Evolutionary conservation across 2,797 vertebrate species (phyloP), one percentile per base, ranked within the genome.

Genomic region (Cyclura pinguis): DNA sequence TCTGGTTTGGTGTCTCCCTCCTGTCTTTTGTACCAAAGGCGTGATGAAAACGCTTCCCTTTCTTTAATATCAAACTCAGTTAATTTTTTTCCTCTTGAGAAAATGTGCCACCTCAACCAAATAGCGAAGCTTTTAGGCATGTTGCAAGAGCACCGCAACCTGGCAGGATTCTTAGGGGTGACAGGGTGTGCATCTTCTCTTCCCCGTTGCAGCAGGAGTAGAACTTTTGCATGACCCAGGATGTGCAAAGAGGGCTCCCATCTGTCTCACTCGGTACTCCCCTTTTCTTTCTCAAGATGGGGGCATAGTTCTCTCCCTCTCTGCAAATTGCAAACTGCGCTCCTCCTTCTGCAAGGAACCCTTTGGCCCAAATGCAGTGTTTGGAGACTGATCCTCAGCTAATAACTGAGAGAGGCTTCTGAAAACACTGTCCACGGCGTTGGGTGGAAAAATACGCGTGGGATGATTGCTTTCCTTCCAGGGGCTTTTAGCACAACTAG

Each of bases 381-480:
- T 67, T 29, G n/a, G 73, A 9, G 72, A 1, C 8, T 83, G 38
- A 38, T 32, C 55, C 24, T n/a, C 13, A 14, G 18, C 6, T 13
- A 64, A 9, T 32, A 12, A 1, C 81, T 27, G 22, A 3, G 24
- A 10, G 47, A n/a, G 42, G 27, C 18, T n/a, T 52, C 64, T 52
- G 16, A n/a, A 72, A n/a, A 85, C 72, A 3, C 16, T 32, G 24
- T 22, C 4, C 6, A 47, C 42, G 4, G 2, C 0, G 64, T 8
- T 38, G 47, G 74, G 7, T 1, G 24, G 16, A 3, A 20, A 35
- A 50, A 24, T 27, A 13, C 3, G 0, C 6, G 20, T 42, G 18
- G 55, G 2, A 9, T 76, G 0, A 0, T 72, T 22, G 13, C 0
- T 6, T 42, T 6, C 8, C 16, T 42, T 4, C n/a, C 67, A 3